phyloP scores from a whole-genome alignment of 2,888 invertebrate genomes.

The Myathropa florea region DNA sequence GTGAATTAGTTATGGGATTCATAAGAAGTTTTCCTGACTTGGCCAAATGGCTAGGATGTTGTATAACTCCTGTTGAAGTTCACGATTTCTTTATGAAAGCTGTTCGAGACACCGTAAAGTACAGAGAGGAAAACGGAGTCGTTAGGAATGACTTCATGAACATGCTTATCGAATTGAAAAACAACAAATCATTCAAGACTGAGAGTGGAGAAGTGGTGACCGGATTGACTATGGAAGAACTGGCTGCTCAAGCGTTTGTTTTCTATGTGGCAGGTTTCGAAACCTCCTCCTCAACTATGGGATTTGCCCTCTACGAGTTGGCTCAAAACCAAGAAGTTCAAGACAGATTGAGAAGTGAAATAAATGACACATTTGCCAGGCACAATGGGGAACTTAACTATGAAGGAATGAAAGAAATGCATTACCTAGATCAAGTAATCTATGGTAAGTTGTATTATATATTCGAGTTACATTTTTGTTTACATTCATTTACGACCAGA shows the following conservation, averaged over 20 bases:
- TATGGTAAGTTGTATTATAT: too few relatives aligned
- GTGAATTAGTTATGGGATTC: not conserved
- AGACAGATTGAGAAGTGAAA: constrained; percentile 78
- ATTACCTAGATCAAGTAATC: constrained; percentile 80
- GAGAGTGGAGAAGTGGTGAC: constrained; percentile 23
- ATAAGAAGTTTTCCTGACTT: constrained; percentile 67
- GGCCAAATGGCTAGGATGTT: too few relatives aligned
- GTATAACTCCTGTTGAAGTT: too few relatives aligned
- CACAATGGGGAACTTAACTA: constrained; percentile 78
- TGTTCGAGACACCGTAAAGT: constrained; percentile 79
- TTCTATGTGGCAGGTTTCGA: constrained; percentile 82
- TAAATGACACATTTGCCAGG: constrained; percentile 75
- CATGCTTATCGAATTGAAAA: constrained; percentile 79
- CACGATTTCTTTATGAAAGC: constrained; percentile 79
- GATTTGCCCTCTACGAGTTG: constrained; percentile 80
- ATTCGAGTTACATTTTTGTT: too few relatives aligned
- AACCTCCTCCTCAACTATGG: constrained; percentile 80
- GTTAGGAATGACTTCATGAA: constrained; percentile 82
- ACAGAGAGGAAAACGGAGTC: constrained; percentile 76
- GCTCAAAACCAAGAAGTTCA: constrained; percentile 80
- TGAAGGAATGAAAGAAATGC: constrained; percentile 78
- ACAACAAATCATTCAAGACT: constrained; percentile 59
- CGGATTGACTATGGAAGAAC: constrained; percentile 76
- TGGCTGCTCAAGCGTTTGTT: constrained; percentile 81
- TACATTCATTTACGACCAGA: constrained; percentile 77